Conservation (phyloP, 2,888 invertebrate species). For the Cantharis nigra region DNA sequence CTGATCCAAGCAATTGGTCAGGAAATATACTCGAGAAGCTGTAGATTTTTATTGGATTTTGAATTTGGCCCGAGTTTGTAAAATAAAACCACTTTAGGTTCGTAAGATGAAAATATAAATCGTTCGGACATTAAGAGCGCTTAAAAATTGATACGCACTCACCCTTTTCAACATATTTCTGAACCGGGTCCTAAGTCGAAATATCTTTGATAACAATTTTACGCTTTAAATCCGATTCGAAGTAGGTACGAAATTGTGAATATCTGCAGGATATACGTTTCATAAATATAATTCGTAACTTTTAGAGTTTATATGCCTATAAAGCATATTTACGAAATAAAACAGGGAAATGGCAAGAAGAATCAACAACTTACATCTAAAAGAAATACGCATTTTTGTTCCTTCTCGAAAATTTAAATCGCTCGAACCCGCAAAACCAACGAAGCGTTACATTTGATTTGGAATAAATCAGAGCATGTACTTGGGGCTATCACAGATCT, state of each 20-base stretch:
- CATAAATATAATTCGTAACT: conserved; percentile 17
- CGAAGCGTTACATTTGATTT: conserved; percentile 49
- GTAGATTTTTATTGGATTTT: conserved; percentile 15
- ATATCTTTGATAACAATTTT: not conserved
- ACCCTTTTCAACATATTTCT: not conserved
- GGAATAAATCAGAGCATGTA: conserved; percentile 45
- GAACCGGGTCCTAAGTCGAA: not conserved
- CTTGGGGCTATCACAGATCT: conserved; percentile 29
- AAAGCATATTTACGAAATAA: conserved; percentile 27
- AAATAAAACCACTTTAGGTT: not conserved
- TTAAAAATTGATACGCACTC: not conserved
- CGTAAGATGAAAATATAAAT: not conserved
- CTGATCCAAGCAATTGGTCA: conserved; percentile 13
- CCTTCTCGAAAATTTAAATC: conserved; percentile 45
- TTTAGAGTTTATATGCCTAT: conserved; percentile 20
- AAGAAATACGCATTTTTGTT: conserved; percentile 28
- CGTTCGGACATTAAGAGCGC: not conserved
- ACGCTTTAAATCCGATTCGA: conserved; percentile 12
- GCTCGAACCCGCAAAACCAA: conserved; percentile 49
- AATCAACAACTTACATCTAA: conserved; percentile 22
- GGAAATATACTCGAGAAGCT: conserved; percentile 6
- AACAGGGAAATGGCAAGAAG: conserved; percentile 23
- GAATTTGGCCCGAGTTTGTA: not conserved
- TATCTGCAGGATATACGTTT: conserved; percentile 19
- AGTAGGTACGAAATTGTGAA: conserved; percentile 12